phyloP scores from a whole-genome alignment of 2,888 invertebrate species.

The Bedellia somnulentella region DNA sequence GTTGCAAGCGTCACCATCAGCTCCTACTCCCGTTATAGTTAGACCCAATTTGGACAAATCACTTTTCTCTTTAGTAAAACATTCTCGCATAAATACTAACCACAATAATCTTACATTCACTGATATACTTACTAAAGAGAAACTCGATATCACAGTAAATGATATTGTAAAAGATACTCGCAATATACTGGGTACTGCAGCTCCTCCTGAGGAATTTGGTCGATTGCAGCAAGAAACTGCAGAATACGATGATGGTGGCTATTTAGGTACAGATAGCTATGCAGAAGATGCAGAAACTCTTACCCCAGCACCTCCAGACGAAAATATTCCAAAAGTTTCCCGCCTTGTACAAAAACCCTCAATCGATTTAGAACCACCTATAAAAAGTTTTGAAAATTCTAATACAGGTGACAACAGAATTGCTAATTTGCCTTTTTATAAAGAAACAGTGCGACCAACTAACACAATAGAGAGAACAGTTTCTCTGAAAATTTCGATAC shows the following conservation, averaged over 20 bases:
- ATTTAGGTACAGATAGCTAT: too few relatives aligned
- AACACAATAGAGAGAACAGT: constrained; percentile 49
- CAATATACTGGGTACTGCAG: constrained; percentile 25
- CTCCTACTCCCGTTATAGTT: constrained; percentile 16
- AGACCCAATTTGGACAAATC: constrained; percentile 14
- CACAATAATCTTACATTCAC: constrained; percentile 35
- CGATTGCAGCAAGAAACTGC: constrained; percentile 18
- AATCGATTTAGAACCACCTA: constrained; percentile 29
- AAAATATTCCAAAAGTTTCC: constrained; percentile 19
- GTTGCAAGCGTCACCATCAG: constrained; percentile 18
- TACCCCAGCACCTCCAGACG: constrained; percentile 21
- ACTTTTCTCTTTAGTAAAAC: constrained; percentile 18
- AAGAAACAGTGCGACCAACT: constrained; percentile 24
- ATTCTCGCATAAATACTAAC: constrained; percentile 18
- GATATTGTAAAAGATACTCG: constrained; percentile 41
- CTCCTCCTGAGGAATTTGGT: constrained; percentile 19
- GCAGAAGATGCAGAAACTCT: constrained; percentile 29
- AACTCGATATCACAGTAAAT: constrained; percentile 36
- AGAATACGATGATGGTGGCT: constrained; percentile 15
- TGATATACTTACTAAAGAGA: constrained; percentile 43
- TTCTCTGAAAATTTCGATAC: constrained; percentile 47
- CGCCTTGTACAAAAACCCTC: constrained; percentile 25
- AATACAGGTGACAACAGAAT: constrained; percentile 23
- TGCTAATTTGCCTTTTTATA: constrained; percentile 32
- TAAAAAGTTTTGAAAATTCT: constrained; percentile 15